A percentile compares a stretch with the other conserved stretches of the same genome.
Evolutionary conservation across 2,888 invertebrate species (phyloP).

Genomic region (Octodonta nipae): DNA sequence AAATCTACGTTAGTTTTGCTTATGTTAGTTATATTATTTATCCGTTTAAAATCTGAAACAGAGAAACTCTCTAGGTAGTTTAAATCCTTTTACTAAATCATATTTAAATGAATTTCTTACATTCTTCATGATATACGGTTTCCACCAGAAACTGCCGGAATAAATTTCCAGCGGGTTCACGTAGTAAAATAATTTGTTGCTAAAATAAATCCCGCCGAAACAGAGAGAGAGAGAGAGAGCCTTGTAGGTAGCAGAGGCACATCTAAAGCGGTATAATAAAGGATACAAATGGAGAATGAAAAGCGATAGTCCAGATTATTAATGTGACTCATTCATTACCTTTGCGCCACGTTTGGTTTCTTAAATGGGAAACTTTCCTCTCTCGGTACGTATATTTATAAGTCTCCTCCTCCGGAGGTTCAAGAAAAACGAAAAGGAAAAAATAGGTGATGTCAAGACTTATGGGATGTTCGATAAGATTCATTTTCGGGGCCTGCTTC

Average conservation of each 20-base stretch:
- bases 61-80: too few relatives aligned
- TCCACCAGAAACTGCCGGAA: too few relatives aligned
- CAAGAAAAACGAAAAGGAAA: conserved; percentile 35
- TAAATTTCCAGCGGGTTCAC: too few relatives aligned
- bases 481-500: conserved; percentile 32
- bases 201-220: conserved; percentile 1
- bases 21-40: too few relatives aligned
- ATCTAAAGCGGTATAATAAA: conserved; percentile 7
- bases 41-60: too few relatives aligned
- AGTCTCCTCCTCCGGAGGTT: conserved; percentile 32
- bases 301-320: conserved; percentile 26
- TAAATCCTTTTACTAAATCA: too few relatives aligned
- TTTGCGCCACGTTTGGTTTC: conserved; percentile 30
- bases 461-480: conserved; percentile 41
- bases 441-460: conserved; percentile 41
- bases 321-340: conserved; percentile 29
- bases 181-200: conserved; percentile 2
- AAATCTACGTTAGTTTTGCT: too few relatives aligned
- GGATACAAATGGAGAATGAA: conserved; percentile 20
- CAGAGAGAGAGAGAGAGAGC: neutral
- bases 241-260: too few relatives aligned
- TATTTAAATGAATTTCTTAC: too few relatives aligned
- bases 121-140: too few relatives aligned
- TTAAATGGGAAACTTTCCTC: conserved; percentile 39
- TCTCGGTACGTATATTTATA: conserved; percentile 35